Evolutionary conservation across 1,140 invertebrate genomes (phyloP), one percentile per base, ranked within the genome.

Genomic region (Brevipalpus yothersi): DNA sequence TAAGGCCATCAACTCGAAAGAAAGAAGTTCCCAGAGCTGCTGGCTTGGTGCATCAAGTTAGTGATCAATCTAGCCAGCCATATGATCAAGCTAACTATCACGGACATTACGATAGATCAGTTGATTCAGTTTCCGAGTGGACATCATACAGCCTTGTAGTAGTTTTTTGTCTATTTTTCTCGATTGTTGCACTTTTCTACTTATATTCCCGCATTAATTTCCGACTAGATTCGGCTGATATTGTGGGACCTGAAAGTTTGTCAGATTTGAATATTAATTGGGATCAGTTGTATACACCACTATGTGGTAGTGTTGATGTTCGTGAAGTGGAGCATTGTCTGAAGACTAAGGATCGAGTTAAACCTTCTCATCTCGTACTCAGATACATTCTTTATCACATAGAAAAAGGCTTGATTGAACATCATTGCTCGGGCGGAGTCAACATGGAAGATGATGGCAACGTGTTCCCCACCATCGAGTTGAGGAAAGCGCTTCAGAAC

Each of bases 161-260:
- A 13, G 21, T 60, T 45, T 43, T 60, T 49, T 41, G 60, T 7
- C 7, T 59, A 9, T 62, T 64, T 51, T 62, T 64, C 43, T 31
- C 64, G 56, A 21, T 61, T 42, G 60, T 64, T 42, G 60, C 62
- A 39, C 55, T 56, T 12, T 55, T 63, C 23, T 63, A 61, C 45
- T 61, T 62, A 17, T 63, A 66, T 49, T 40, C 55, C 51, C 41
- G n/a, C 41, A 39, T 61, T 31, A n/a, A 19, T 17, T 61, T 51
- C 21, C 19, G 59, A 13, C 19, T 42, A 45, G 31, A 31, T 31
- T 31, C 31, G 31, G 43, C 43, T 45, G 12, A 45, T 12, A 17
- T 15, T 45, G 12, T 45, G 12, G 43, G 43, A 15, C 43, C 43
- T 17, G 43, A 15, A 45, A 45, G 43, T 17, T 12, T 45, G 12